Percentiles rank a stretch among this genome's conserved stretches.
phyloP scores from a whole-genome alignment of 1,140 invertebrate species.

The Macrobrachium nipponense region DNA sequence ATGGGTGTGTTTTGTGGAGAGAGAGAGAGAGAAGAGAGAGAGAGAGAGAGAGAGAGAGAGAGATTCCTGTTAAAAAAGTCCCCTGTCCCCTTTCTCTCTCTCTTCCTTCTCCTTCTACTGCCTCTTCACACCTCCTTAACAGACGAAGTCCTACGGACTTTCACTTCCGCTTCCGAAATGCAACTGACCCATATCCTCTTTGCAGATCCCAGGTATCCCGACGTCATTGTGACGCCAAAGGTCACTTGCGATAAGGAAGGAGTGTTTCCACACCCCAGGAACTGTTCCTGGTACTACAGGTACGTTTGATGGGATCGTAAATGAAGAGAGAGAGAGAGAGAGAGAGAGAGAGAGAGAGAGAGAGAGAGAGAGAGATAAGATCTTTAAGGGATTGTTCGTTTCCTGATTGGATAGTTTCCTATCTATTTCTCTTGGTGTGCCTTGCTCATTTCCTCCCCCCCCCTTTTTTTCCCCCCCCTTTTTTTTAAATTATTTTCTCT shows the following conservation, averaged over 20 bases:
- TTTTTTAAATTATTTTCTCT: too few relatives aligned
- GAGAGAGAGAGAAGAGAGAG: slow-evolving; percentile 17
- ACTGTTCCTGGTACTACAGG: slow-evolving; percentile 50
- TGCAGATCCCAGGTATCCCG: slow-evolving; percentile 19
- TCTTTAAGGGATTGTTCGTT: neutral
- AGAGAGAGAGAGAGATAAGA: slow-evolving; percentile 34
- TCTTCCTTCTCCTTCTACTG: too few relatives aligned
- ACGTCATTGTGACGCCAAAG: slow-evolving; percentile 18
- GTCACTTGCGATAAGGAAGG: slow-evolving; percentile 36
- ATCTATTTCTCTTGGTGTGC: too few relatives aligned
- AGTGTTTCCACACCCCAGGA: slow-evolving; percentile 31
- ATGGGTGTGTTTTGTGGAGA: too few relatives aligned
- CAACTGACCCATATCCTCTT: neutral
- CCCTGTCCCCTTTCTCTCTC: too few relatives aligned
- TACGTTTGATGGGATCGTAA: slow-evolving; percentile 9
- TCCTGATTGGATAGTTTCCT: too few relatives aligned
- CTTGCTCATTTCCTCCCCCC: too few relatives aligned
- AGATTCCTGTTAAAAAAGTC: neutral
- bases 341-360: neutral
- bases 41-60: too few relatives aligned
- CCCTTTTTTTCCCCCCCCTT: too few relatives aligned
- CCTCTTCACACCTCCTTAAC: too few relatives aligned
- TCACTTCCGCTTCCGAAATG: too few relatives aligned
- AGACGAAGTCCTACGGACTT: too few relatives aligned
- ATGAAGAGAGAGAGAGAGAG: slow-evolving; percentile 7